phyloP scores from a whole-genome alignment of 1,140 invertebrate genomes.

The Agrypnia vestita region DNA sequence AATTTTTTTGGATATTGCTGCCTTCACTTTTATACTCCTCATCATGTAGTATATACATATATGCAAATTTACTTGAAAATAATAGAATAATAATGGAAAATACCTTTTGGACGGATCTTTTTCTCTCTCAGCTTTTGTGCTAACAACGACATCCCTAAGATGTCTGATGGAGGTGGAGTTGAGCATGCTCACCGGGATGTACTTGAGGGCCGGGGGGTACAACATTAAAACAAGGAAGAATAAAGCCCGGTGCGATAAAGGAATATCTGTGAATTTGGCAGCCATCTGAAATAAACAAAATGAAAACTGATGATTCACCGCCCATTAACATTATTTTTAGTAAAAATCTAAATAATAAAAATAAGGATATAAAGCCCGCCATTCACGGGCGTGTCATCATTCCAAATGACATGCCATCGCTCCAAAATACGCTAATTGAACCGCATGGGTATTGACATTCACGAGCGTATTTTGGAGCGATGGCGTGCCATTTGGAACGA shows the following conservation, averaged over 20 bases:
- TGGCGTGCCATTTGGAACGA: too few species aligned
- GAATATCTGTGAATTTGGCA: conserved; percentile 65
- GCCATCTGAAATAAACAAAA: conserved; percentile 64
- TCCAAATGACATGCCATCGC: too few species aligned
- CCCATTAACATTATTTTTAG: too few species aligned
- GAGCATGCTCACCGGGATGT: conserved; percentile 61
- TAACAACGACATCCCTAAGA: conserved; percentile 57
- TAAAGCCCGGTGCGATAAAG: conserved; percentile 37
- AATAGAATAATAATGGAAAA: not conserved
- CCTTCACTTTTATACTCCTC: too few species aligned
- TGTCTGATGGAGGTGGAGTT: conserved; percentile 61
- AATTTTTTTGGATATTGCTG: too few species aligned
- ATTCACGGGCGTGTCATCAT: too few species aligned
- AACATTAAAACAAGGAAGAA: conserved; percentile 53
- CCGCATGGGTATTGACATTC: too few species aligned
- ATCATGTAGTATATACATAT: too few species aligned
- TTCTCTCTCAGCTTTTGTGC: conserved; percentile 46
- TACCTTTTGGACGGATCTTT: conserved; percentile 41
- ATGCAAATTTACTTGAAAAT: not conserved
- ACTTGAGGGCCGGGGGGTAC: conserved; percentile 38
- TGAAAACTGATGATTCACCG: not conserved
- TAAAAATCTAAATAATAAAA: too few species aligned
- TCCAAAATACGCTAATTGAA: too few species aligned
- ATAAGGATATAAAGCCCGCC: too few species aligned
- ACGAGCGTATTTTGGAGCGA: too few species aligned